Evolutionary conservation across 1,140 invertebrate species (phyloP).

Genomic region (Calliopsis andreniformis): DNA sequence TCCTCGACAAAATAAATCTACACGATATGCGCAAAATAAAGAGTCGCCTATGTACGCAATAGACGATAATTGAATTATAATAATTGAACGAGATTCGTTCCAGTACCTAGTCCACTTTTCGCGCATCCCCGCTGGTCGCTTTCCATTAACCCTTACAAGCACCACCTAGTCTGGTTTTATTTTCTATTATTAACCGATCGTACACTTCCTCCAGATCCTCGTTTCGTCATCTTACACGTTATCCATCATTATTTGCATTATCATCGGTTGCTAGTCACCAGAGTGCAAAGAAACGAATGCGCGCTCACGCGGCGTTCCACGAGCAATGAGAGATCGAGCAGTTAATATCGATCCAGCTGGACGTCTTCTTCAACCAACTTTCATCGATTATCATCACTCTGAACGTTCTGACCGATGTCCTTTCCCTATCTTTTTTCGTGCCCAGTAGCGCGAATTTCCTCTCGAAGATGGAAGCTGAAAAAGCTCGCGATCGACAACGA

Average conservation of each 20-base stretch:
- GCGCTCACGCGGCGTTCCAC: no score
- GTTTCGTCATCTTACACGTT: not conserved
- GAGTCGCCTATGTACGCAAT: no score
- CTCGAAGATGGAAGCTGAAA: not conserved
- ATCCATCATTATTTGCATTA: not conserved
- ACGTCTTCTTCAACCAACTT: not conserved
- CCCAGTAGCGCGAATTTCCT: not conserved
- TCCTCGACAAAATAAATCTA: no score
- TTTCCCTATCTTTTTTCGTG: not conserved
- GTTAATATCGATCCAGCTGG: no score
- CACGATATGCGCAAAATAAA: no score
- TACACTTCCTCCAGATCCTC: no score
- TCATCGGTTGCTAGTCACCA: not conserved
- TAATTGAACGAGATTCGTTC: no score
- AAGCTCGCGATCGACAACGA: not conserved
- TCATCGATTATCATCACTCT: not conserved
- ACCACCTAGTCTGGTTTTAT: not conserved
- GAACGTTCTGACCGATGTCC: not conserved
- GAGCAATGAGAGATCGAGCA: no score
- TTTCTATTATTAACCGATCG: constrained; percentile 1
- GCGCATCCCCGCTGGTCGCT: no score
- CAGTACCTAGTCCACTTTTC: no score
- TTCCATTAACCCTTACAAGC: no score
- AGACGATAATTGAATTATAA: no score
- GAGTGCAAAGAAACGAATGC: not conserved